Evolutionary conservation across 2,113 vertebrate species (phyloP), one percentile per base, ranked within the genome.

Genomic region (Prochilodus magdalenae): DNA sequence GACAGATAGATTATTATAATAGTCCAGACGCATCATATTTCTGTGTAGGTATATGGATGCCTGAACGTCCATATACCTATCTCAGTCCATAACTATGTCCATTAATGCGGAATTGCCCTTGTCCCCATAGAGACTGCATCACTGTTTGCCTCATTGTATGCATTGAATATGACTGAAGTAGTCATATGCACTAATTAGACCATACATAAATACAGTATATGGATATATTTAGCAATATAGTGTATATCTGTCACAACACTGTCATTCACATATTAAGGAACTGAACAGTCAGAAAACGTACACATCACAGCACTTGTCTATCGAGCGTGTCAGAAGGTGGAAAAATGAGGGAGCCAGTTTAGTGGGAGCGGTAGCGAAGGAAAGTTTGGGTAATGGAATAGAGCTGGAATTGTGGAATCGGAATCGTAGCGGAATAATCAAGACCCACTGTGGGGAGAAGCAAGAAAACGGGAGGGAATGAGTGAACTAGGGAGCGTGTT

Each of bases 331-430:
- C n/a, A 24, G 57, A 60, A 44, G n/a, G 20, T 73, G 40, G 71
- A 55, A 75, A 75, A 47, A 49, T 27, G 75, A 57, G 66, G 30
- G 20, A 40, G 15, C n/a, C 36, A 33, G 0, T 8, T 29, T 60
- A 36, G 70, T 66, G 27, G 13, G n/a, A 6, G 7, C 65, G 15
- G 73, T 60, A 49, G 70, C 72, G 60, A 70, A 75, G 85, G 82
- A 89, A 84, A 79, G 26, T 79, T 73, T 75, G 55, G 44, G 78
- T 86, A 79, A 83, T 82, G 82, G 86, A 81, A 77, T 73, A 57
- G 22, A 18, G 63, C 16, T 60, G 57, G 40, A 75, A 75, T 60
- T 62, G 53, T 77, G 75, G 62, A 66, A 47, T 49, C 27, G 36
- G 1, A 22, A 55, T 29, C 27, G 33, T n/a, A 63, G 16, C 8